Evolutionary conservation across 2,888 invertebrate genomes (phyloP).

Genomic region (Ceriagrion tenellum): DNA sequence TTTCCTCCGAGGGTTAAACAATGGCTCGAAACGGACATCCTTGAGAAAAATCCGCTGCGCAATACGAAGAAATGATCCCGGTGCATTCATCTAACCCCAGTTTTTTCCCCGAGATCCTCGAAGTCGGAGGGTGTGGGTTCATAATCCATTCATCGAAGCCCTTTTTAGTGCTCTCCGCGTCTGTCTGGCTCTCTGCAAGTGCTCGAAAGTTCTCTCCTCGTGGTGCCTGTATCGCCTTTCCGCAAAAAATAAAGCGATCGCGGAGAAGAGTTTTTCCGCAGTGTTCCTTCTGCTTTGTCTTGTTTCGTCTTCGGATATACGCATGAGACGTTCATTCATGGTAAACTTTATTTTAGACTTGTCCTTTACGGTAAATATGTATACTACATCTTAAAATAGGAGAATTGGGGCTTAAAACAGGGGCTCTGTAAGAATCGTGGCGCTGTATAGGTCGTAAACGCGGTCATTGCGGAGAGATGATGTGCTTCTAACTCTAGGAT

Average conservation of each 20-base stretch:
- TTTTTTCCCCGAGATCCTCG: background rate
- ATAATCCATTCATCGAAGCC: background rate
- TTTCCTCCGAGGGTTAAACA: background rate
- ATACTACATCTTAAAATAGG: no score
- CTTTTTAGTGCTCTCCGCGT: background rate
- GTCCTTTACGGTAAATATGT: no score
- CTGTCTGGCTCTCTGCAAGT: background rate
- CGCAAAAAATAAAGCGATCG: background rate
- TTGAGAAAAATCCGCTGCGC: background rate
- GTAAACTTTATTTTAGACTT: no score
- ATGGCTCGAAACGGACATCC: constrained; percentile 20
- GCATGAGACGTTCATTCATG: no score
- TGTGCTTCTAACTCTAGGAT: no score
- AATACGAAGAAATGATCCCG: background rate
- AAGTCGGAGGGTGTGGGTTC: background rate
- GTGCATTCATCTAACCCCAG: background rate
- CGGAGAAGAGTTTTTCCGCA: background rate
- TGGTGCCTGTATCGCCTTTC: background rate
- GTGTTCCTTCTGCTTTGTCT: background rate
- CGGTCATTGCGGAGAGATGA: no score
- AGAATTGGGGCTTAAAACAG: no score
- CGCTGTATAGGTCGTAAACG: no score
- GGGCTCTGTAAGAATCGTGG: no score
- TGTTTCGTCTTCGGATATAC: background rate
- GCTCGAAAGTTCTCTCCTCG: background rate